phyloP scores from a whole-genome alignment of 1,140 invertebrate species.

The Drosophila pseudoananassae region DNA sequence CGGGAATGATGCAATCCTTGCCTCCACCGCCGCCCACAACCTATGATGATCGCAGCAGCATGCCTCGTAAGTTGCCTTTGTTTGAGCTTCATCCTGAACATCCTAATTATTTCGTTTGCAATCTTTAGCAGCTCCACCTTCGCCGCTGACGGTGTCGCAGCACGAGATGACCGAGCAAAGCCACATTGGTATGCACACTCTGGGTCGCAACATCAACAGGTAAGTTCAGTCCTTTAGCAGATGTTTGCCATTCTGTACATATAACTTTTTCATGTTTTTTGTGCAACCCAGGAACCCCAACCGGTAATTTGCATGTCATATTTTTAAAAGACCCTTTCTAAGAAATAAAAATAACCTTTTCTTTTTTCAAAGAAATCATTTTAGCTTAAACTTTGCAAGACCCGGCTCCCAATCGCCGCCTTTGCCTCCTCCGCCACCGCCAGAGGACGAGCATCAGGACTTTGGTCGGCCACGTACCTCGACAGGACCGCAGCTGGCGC shows the following conservation, averaged over 20 bases:
- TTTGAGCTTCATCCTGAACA: neutral
- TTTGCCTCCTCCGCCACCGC: constrained; percentile 92
- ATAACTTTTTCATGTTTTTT: constrained; percentile 49
- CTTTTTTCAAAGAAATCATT: constrained; percentile 72
- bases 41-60: constrained; percentile 88
- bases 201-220: constrained; percentile 85
- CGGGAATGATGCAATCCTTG: constrained; percentile 91
- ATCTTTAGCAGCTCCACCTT: constrained; percentile 88
- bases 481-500: constrained; percentile 87
- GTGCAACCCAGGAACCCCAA: constrained; percentile 70
- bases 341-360: neutral
- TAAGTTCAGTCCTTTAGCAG: constrained; percentile 30
- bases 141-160: constrained; percentile 87
- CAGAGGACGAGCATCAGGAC: constrained; percentile 90
- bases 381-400: constrained; percentile 85
- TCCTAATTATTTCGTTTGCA: neutral
- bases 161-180: constrained; percentile 84
- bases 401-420: constrained; percentile 89
- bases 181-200: constrained; percentile 86
- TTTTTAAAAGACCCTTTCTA: neutral
- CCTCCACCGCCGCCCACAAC: constrained; percentile 87
- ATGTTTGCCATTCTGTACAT: constrained; percentile 10
- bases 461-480: constrained; percentile 88
- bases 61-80: constrained; percentile 90
- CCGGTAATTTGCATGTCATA: constrained; percentile 60